Evolutionary conservation across 2,113 vertebrate genomes (phyloP).

Genomic region (Percina caprodes): DNA sequence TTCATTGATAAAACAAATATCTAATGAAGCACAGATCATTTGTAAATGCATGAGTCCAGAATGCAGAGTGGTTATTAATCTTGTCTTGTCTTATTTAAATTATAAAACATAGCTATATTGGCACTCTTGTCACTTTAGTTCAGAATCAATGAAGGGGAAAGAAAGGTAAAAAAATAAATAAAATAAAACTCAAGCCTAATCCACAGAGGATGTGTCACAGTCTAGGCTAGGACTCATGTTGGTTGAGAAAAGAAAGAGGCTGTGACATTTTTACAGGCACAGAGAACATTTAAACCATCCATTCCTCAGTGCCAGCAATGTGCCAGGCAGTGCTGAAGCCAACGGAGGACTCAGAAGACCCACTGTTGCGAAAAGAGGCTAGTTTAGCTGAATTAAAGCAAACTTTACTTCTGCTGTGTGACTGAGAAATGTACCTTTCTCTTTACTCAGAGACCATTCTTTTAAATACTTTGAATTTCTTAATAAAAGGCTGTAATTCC

Average conservation of each 20-base stretch:
- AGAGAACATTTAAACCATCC: conserved; percentile 52
- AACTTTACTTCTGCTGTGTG: conserved; percentile 13
- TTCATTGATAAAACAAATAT: conserved; percentile 21
- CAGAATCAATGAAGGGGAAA: conserved; percentile 34
- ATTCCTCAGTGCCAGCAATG: conserved; percentile 69
- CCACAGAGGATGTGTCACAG: conserved; percentile 16
- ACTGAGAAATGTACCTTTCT: conserved; percentile 21
- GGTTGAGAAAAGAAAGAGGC: conserved; percentile 37
- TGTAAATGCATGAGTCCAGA: conserved; percentile 22
- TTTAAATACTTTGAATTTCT: conserved; percentile 6
- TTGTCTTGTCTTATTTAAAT: conserved; percentile 53
- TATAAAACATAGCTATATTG: conserved; percentile 56
- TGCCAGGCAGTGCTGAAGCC: conserved; percentile 80
- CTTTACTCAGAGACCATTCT: conserved; percentile 23
- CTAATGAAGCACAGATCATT: conserved; percentile 32
- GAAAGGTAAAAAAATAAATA: neutral
- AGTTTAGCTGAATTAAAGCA: conserved; percentile 18
- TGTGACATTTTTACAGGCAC: conserved; percentile 69
- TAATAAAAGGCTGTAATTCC: conserved; percentile 11
- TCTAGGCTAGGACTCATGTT: conserved; percentile 22
- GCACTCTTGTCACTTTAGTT: conserved; percentile 68
- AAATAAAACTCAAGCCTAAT: neutral
- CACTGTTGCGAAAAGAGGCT: conserved; percentile 82
- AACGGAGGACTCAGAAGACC: conserved; percentile 79
- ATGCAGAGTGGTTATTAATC: conserved; percentile 41